Conservation (phyloP, 2,888 invertebrate species). For the Zeuzera pyrina region DNA sequence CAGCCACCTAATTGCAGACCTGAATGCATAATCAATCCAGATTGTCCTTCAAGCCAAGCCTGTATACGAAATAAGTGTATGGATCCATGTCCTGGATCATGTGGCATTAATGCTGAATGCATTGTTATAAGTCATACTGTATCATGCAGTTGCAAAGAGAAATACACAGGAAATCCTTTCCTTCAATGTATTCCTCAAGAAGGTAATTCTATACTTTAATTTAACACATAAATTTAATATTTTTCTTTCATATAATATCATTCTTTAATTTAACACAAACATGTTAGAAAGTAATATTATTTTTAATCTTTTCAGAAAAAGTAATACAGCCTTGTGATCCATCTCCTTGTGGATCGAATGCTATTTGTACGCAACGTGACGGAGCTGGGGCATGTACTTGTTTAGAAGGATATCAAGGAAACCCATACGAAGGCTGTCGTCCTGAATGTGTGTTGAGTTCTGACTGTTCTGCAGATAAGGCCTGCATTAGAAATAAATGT, state of each 20-base stretch:
- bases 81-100: conserved; percentile 88
- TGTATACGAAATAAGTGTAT: conserved; percentile 86
- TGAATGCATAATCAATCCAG: conserved; percentile 86
- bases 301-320: conserved; percentile 70
- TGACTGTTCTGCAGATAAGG: conserved; percentile 86
- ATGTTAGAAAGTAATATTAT: not conserved
- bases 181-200: conserved; percentile 79
- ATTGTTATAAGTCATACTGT: conserved; percentile 85
- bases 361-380: conserved; percentile 82
- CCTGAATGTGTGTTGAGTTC: conserved; percentile 91
- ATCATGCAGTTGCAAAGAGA: conserved; percentile 83
- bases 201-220: conserved; percentile 49
- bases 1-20: conserved; percentile 87
- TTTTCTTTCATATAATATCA: no score
- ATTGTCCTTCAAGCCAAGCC: conserved; percentile 83
- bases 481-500: conserved; percentile 88
- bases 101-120: conserved; percentile 86
- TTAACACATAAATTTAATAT: no score
- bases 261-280: no score
- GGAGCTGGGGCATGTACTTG: conserved; percentile 87
- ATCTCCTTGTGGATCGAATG: conserved; percentile 90
- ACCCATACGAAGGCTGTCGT: conserved; percentile 88
- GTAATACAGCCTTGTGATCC: conserved; percentile 84
- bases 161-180: conserved; percentile 87
- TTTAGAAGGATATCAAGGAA: conserved; percentile 85